Evolutionary conservation across 2,888 invertebrate species (phyloP).

Genomic region (Microctonus hyperodae): DNA sequence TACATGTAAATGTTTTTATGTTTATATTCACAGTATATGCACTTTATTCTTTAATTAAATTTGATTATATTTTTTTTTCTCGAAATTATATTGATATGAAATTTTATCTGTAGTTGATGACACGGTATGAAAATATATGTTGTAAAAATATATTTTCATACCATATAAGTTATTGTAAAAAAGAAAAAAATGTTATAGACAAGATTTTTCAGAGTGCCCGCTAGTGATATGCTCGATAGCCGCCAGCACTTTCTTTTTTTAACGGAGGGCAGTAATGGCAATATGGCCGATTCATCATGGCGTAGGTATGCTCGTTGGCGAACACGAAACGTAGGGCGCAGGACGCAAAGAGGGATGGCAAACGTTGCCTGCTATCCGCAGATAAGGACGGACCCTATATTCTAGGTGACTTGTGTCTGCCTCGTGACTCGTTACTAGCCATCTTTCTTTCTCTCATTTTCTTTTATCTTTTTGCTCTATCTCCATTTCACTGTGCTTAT

Average conservation of each 20-base stretch:
- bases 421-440: conserved; percentile 34
- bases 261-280: conserved; percentile 48
- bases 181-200: no score
- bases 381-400: conserved; percentile 62
- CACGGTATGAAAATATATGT: no score
- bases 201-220: no score
- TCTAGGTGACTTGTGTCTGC: conserved; percentile 37
- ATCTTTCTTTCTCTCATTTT: background rate
- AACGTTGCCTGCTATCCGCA: conserved; percentile 54
- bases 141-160: no score
- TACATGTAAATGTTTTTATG: no score
- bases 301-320: conserved; percentile 44
- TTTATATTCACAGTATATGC: no score
- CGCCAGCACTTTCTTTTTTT: conserved; percentile 38
- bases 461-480: background rate
- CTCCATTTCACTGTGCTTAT: background rate
- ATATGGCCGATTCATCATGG: conserved; percentile 61
- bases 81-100: no score
- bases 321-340: conserved; percentile 44
- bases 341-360: conserved; percentile 37
- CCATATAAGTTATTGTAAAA: no score
- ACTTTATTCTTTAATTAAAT: background rate
- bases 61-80: background rate
- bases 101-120: no score
- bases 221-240: no score